Base-by-base conservation (phyloP, 2,797 vertebrate species). In the Vultur gryphus region DNA sequence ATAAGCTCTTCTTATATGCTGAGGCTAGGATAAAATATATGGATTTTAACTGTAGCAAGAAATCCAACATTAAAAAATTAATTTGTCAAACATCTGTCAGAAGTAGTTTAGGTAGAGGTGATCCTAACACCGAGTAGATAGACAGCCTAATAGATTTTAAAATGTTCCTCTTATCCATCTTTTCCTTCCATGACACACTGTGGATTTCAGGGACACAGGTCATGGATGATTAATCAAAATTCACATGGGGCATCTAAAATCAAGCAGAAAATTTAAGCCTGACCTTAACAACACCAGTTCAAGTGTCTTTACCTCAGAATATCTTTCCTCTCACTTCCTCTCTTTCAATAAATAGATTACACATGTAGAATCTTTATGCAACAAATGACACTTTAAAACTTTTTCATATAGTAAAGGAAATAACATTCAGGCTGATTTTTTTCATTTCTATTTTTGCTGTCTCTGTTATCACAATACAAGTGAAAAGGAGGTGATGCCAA, bases 201-300 rank as follows among this genome's bases (percentile, higher is more conserved):
- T 77, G 49, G 58, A 62, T 93, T 96, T 91, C 79, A 91, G 82
- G 44, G 55, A 90, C 66, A 33, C 20, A 55, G 66, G 65, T 92
- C 75, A 73, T 9, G 41, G 89, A 58, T 95, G 81, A 62, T 84
- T 89, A 92, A 94, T 41, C 39, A 41, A 89, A 87, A 61, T 87
- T 93, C 89, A 96, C 33, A 71, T 6, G 6, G 66, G 77, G 62
- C 84, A 89, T 87, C 88, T 89, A 95, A 88, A 88, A 90, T 64
- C 90, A 93, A 91, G 84, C 65, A 92, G 95, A 93, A 95, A 97
- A 91, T 78, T 87, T 75, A 97, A 95, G 61, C 28, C 35, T 94
- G 91, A 89, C 87, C 77, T 95, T 92, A 85, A 28, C 65, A 85
- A 13, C 37, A 62, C 12, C 39, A 75, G 78, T 86, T 95, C 89